Evolutionary conservation across 2,888 invertebrate genomes (phyloP).

Genomic region (Schrankia costaestrigalis): DNA sequence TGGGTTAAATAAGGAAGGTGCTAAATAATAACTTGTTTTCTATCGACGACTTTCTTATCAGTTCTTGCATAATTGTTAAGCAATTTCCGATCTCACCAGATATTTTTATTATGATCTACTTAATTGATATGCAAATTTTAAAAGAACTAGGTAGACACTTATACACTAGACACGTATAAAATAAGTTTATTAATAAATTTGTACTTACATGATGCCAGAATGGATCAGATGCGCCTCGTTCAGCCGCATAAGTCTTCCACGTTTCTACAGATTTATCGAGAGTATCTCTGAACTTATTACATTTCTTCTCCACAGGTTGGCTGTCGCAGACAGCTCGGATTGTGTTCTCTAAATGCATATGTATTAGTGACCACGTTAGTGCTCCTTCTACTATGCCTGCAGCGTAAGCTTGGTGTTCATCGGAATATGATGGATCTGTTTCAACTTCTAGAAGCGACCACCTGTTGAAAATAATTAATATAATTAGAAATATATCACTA

Average conservation of each 20-base stretch:
- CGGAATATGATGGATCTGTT: constrained; percentile 86
- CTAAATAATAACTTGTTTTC: too few relatives aligned
- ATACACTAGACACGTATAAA: not conserved
- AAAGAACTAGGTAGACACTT: too few relatives aligned
- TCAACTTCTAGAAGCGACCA: constrained; percentile 92
- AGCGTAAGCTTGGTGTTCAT: constrained; percentile 91
- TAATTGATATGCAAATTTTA: too few relatives aligned
- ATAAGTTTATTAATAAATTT: not conserved
- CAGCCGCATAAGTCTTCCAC: constrained; percentile 81
- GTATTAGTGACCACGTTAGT: constrained; percentile 89
- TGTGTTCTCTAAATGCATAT: constrained; percentile 89
- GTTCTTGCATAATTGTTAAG: too few relatives aligned
- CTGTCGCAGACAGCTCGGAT: constrained; percentile 73
- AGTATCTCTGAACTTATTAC: constrained; percentile 83
- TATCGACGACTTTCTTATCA: too few relatives aligned
- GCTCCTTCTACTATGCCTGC: constrained; percentile 93
- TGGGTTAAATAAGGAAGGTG: too few relatives aligned
- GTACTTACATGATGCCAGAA: constrained; percentile 90
- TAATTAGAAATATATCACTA: not conserved
- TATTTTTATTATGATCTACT: too few relatives aligned
- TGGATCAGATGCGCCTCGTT: constrained; percentile 75
- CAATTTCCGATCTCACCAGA: too few relatives aligned
- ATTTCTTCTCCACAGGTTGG: constrained; percentile 76
- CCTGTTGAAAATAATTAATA: constrained; percentile 57
- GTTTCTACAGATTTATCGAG: constrained; percentile 83